Conservation (phyloP, 2,113 vertebrate genomes). For the Dolichotis patagonum region DNA sequence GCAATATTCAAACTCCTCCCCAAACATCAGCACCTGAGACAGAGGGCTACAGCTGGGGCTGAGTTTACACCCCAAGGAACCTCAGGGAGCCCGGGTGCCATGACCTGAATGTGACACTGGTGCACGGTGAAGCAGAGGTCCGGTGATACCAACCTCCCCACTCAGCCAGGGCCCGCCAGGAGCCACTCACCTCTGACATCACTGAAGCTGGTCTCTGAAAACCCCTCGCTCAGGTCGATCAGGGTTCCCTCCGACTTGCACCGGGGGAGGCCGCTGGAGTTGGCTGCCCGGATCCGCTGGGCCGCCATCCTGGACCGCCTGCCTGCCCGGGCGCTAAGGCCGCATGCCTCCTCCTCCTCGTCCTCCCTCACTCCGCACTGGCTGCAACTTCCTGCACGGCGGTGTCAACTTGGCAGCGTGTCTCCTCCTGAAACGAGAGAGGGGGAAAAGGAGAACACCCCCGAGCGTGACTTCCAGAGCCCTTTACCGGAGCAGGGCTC, state of each 20-base stretch:
- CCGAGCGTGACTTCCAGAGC: not conserved
- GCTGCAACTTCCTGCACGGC: accelerated
- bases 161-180: too few species aligned
- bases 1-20: not conserved
- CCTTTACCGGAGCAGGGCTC: accelerated
- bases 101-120: accelerated
- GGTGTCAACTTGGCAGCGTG: not conserved
- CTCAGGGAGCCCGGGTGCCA: accelerated
- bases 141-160: accelerated
- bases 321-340: not conserved
- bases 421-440: constrained; percentile 12
- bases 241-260: constrained; percentile 97
- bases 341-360: constrained; percentile 66
- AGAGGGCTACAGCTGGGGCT: accelerated
- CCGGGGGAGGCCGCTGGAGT: constrained; percentile 91
- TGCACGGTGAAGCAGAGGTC: accelerated
- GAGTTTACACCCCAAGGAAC: accelerated
- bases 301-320: constrained; percentile 90
- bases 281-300: constrained; percentile 94
- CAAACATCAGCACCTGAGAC: not conserved
- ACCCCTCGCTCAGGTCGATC: constrained; percentile 92
- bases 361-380: accelerated
- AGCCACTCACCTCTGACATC: constrained; percentile 93
- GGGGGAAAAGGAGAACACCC: not conserved
- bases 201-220: constrained; percentile 90